Conservation (phyloP, 1,140 invertebrate species). For the Fragariocoptes setiger region DNA sequence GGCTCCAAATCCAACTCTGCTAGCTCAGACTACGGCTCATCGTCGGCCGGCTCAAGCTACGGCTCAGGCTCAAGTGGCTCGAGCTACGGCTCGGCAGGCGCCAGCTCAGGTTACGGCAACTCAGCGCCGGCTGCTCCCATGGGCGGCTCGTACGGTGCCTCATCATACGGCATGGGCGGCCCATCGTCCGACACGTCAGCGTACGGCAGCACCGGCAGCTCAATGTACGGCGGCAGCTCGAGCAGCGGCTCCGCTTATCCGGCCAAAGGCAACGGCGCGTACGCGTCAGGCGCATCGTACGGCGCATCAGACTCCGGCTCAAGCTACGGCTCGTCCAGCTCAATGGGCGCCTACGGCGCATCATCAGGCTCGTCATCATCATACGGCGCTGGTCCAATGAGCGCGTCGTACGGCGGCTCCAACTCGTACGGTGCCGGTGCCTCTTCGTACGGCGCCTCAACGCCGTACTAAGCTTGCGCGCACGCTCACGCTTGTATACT, state of each 20-base stretch:
- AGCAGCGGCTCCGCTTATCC: background rate
- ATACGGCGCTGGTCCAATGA: background rate
- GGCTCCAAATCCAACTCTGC: background rate
- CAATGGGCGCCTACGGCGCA: background rate
- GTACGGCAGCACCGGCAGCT: background rate
- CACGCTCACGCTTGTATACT: no score
- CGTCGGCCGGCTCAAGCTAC: background rate
- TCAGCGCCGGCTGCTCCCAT: background rate
- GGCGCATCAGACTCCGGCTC: no score
- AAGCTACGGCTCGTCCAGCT: background rate
- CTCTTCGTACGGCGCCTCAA: background rate
- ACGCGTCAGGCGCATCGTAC: background rate
- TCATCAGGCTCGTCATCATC: background rate
- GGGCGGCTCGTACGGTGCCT: background rate
- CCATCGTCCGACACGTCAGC: background rate
- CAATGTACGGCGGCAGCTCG: background rate
- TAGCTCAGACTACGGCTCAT: background rate
- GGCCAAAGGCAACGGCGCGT: background rate
- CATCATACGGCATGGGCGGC: background rate
- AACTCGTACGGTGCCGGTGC: background rate
- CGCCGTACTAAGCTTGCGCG: no score
- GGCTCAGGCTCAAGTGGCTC: background rate
- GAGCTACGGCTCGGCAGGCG: background rate
- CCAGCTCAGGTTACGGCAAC: background rate
- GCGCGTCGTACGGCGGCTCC: background rate